Evolutionary conservation across 2,888 invertebrate species (phyloP), one percentile per base, ranked within the genome.

Genomic region (Eucera pruinosa): DNA sequence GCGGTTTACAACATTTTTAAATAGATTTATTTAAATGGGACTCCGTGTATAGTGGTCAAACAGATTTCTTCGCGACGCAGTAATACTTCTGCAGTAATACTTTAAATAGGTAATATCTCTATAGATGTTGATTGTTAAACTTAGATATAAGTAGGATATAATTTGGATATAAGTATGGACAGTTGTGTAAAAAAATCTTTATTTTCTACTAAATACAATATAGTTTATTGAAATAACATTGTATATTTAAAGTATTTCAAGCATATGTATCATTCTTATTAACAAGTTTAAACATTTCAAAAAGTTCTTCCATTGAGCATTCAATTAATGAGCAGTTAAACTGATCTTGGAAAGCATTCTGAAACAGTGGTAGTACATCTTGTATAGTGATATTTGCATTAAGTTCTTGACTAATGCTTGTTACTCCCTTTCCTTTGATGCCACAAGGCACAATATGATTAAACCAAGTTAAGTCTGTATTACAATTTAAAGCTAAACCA

Each of bases 381-480:
- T 95, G 93, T 39, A 96, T 93, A 0, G 94, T 91, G 20, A 96
- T 94, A 43, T 94, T 88, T 15, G 93, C 90, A 0, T 94, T 93
- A 4, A 97, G 93, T 93, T 98, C 97, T 76, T 94, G 93, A 2
- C 95, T 94, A 0, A 99, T 91, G 9, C 98, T 98, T 0, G 99
- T 99, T 0, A 98, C 98, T 65, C 96, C 96, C 92, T 98, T 98
- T 62, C 95, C 97, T 84, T 95, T 94, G 27, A 99, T 95, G 0
- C 99, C 99, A 93, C 99, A 99, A 0, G 99, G 99, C 20, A 98
- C 96, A 87, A 99, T 99, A 89, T 99, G 96, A 7, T 96, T 93
- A 90, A 98, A 99, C 99, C 99, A 99, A 3, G 93, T 93, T 23
- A 99, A 93, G 93, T 99, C 97, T 13, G 95, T 96, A 89, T 96